A percentile compares a stretch with the other conserved stretches of the same genome.
These are phyloP conservation scores for Lordiphosa collinella DNA, from an alignment of 1,140 invertebrate genomes.

Conservation along the genomic window DNA sequence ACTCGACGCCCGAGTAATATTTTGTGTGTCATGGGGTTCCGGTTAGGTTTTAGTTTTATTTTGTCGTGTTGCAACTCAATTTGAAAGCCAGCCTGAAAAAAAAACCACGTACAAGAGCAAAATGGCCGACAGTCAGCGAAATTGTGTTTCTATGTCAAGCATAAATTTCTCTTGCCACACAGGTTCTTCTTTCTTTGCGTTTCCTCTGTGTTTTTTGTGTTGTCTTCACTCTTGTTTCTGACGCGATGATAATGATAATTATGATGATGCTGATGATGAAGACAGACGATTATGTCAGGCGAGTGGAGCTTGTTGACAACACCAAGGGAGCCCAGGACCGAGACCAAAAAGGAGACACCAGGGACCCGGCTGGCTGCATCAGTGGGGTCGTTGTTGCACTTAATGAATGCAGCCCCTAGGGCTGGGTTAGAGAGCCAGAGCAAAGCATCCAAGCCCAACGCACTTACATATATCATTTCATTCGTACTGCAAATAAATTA, in stretches of 20 bases:
- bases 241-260: too few relatives aligned
- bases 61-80: constrained; percentile 50
- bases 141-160: constrained; percentile 77
- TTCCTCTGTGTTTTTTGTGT: constrained; percentile 7
- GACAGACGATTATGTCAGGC: constrained; percentile 55
- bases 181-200: constrained; percentile 16
- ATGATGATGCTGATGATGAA: constrained; percentile 45
- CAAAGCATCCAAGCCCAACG: constrained; percentile 7
- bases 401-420: constrained; percentile 55
- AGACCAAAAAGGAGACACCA: constrained; percentile 12
- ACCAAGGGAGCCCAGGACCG: constrained; percentile 21
- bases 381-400: constrained; percentile 33
- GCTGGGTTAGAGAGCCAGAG: too few relatives aligned
- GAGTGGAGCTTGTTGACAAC: constrained; percentile 35
- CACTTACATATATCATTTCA: constrained; percentile 34
- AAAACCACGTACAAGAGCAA: constrained; percentile 48
- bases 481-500: constrained; percentile 67
- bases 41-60: constrained; percentile 21
- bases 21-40: constrained; percentile 27
- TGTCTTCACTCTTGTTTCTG: background rate
- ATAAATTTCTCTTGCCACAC: constrained; percentile 51
- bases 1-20: constrained; percentile 18
- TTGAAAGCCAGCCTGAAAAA: constrained; percentile 16
- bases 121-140: constrained; percentile 65
- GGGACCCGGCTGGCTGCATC: background rate